phyloP scores from a whole-genome alignment of 1,140 invertebrate species.

The Leucophenga varia region DNA sequence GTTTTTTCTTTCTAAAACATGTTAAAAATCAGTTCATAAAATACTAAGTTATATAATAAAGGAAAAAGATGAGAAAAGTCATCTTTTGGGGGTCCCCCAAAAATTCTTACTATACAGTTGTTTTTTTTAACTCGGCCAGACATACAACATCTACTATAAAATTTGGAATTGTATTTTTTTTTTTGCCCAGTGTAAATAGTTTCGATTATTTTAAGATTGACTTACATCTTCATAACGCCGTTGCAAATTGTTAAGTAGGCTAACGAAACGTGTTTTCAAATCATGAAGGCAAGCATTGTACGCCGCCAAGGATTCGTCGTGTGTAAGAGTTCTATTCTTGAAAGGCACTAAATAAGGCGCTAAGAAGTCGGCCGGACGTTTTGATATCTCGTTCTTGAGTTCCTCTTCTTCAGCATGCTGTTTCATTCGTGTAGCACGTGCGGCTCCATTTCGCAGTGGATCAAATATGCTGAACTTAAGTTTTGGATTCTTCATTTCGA shows the following conservation, averaged over 20 bases:
- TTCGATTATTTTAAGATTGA: too few relatives aligned
- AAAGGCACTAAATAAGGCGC: slow-evolving; percentile 62
- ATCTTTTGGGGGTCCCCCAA: too few relatives aligned
- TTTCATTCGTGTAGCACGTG: slow-evolving; percentile 37
- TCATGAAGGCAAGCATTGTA: slow-evolving; percentile 61
- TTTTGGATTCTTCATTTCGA: slow-evolving; percentile 57
- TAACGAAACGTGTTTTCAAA: slow-evolving; percentile 58
- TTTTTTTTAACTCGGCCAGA: too few relatives aligned
- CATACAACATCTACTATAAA: too few relatives aligned
- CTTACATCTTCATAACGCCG: slow-evolving; percentile 59
- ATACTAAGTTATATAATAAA: too few relatives aligned
- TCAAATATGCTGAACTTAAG: slow-evolving; percentile 60
- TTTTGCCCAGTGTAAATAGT: too few relatives aligned
- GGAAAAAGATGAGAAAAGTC: too few relatives aligned
- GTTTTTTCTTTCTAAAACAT: too few relatives aligned
- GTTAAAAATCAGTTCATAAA: too few relatives aligned
- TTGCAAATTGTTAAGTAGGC: slow-evolving; percentile 61
- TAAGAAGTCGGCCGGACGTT: slow-evolving; percentile 59
- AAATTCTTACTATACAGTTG: too few relatives aligned
- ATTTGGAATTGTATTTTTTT: too few relatives aligned
- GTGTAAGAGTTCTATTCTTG: slow-evolving; percentile 50
- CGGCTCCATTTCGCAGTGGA: slow-evolving; percentile 60
- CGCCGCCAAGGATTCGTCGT: slow-evolving; percentile 51
- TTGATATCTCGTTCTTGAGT: slow-evolving; percentile 43
- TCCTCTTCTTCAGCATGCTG: slow-evolving; percentile 54